Evolutionary conservation across 2,797 vertebrate genomes (phyloP).

Genomic region (Austrolebias charrua): DNA sequence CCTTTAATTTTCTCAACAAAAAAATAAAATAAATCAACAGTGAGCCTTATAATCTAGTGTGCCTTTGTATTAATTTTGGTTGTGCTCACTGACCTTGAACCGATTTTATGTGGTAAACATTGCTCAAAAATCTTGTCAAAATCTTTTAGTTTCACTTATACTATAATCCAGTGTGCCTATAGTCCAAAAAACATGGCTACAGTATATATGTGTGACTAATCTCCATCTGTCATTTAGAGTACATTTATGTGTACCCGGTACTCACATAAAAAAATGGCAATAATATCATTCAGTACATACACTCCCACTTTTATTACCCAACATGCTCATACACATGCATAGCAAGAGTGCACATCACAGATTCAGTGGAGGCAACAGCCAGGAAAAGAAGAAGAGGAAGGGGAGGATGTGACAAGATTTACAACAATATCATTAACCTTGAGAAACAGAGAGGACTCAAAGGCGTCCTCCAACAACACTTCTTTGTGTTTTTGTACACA

Average conservation of each 20-base stretch:
- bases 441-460: conserved; percentile 65
- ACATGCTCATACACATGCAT: conserved; percentile 30
- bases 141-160: no score
- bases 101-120: no score
- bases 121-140: no score
- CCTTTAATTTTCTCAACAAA: no score
- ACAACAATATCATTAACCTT: conserved; percentile 85
- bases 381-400: conserved; percentile 25
- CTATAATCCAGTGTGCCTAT: no score
- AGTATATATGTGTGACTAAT: conserved; percentile 8
- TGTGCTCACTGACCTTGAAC: no score
- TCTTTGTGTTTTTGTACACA: conserved; percentile 6
- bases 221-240: conserved; percentile 28
- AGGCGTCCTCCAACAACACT: conserved; percentile 54
- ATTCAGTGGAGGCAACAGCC: conserved; percentile 48
- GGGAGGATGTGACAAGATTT: conserved; percentile 77
- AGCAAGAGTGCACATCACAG: conserved; percentile 40
- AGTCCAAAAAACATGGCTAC: background rate
- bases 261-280: background rate
- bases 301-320: conserved; percentile 11
- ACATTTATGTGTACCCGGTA: conserved; percentile 23
- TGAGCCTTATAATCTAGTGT: no score
- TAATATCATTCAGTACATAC: conserved; percentile 52
- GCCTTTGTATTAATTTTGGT: no score
- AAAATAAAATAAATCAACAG: no score